Conservation (phyloP, 2,113 vertebrate genomes). For the Thryonomys swinderianus region DNA sequence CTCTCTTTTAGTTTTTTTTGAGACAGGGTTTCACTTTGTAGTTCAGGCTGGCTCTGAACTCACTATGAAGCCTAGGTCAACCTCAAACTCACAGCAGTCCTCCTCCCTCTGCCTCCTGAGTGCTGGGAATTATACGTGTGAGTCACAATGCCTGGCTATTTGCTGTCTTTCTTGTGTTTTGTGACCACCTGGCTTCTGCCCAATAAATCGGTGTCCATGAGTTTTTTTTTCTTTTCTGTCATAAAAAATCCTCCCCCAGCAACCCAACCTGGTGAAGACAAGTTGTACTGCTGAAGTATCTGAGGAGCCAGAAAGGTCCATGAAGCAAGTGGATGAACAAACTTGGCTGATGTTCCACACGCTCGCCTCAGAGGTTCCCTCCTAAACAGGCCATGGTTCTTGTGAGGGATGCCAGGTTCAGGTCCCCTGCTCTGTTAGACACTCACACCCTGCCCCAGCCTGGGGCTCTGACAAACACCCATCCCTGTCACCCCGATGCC, state of each 20-base stretch:
- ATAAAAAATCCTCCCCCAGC: background rate
- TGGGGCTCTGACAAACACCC: background rate
- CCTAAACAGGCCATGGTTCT: background rate
- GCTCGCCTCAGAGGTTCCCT: background rate
- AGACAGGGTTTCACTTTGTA: too few species aligned
- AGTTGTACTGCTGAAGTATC: background rate
- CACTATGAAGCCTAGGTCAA: too few species aligned
- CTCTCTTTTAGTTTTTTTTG: too few species aligned
- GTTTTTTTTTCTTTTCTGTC: background rate
- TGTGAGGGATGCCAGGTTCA: background rate
- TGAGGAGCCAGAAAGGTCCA: background rate
- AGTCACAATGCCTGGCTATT: too few species aligned
- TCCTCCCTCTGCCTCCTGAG: too few species aligned
- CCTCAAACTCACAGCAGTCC: too few species aligned
- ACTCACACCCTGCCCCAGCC: background rate
- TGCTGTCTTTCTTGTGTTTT: background rate
- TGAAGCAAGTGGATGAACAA: background rate
- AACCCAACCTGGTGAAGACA: rapidly evolving
- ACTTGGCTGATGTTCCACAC: background rate
- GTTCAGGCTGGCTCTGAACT: too few species aligned
- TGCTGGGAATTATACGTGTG: too few species aligned
- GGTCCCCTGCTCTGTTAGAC: background rate
- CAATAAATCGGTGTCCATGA: background rate
- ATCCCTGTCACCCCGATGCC: background rate
- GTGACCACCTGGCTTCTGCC: background rate